Percentiles rank a stretch among this genome's conserved stretches.
These are phyloP conservation scores for Sphenopsis melanotis DNA, from an alignment of 2,797 vertebrate species.

Conservation along the genomic window DNA sequence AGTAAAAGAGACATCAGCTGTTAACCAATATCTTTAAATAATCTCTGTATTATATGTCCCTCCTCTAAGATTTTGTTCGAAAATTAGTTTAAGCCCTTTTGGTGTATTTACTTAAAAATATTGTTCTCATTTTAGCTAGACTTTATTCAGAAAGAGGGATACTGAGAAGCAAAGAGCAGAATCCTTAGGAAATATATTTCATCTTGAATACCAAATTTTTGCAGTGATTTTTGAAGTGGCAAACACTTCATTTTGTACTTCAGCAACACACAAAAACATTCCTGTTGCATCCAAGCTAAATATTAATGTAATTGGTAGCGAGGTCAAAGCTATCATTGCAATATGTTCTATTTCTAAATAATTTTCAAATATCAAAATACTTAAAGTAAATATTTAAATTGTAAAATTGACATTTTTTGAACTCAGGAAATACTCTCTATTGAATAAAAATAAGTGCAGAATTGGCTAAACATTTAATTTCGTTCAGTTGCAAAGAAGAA, in stretches of 20 bases:
- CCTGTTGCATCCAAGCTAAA: not conserved
- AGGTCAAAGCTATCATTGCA: not conserved
- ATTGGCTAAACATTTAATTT: not conserved
- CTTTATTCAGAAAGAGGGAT: not conserved
- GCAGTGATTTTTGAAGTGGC: not conserved
- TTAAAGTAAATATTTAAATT: not conserved
- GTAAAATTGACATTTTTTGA: not conserved
- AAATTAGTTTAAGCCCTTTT: not conserved
- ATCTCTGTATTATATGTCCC: not conserved
- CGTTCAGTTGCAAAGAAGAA: not conserved
- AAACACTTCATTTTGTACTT: not conserved
- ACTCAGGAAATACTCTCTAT: not conserved
- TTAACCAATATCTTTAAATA: not conserved
- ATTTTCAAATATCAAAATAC: not conserved
- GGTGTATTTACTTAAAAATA: not conserved
- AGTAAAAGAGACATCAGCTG: not conserved
- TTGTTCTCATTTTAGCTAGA: not conserved
- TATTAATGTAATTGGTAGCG: not conserved
- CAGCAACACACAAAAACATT: not conserved
- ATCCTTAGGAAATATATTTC: not conserved
- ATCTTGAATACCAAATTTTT: not conserved
- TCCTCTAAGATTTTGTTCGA: not conserved
- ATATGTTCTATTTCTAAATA: not conserved
- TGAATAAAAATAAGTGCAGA: not conserved
- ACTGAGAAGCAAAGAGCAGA: not conserved